Evolutionary conservation across 2,797 vertebrate genomes (phyloP), one percentile per base, ranked within the genome.

Genomic region (Adrianichthys oophorus): DNA sequence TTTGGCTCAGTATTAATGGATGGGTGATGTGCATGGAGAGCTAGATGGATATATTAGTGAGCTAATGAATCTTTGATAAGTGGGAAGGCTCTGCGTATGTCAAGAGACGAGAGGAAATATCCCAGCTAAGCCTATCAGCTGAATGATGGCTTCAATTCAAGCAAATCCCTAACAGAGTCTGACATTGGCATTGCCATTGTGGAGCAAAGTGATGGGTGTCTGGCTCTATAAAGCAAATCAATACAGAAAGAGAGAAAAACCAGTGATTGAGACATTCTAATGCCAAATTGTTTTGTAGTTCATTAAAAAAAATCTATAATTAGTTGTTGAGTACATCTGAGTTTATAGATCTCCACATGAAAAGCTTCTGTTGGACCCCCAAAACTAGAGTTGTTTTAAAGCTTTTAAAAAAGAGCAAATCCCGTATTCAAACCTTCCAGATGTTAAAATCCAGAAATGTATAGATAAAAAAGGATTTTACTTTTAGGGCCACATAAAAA

Each of bases 11-110:
- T 76, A 70, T 84, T 87, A 89, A 90, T 84, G 83, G 87, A 79
- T 16, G 54, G 68, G 37, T 46, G 64, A 84, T 78, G 78, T 82
- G 80, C 62, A 70, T 56, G 70, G 73, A 74, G 74, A 69, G 70
- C 73, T 65, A 65, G 79, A 85, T 85, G 82, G 85, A 81, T 88
- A 67, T 85, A 85, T 89, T 87, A 83, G 81, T 19, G 69, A 65
- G 83, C 79, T 87, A 83, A 89, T 88, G 82, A 84, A 86, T 86
- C 81, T 89, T 88, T 88, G 80, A 89, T 89, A 84, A 88, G 82
- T 72, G 70, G 74, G 76, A 82, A 85, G 73, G 76, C 76, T 82
- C 72, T 74, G 65, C 54, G 66, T 52, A 66, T 65, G 73, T 80
- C 74, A 50, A 45, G 82, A 85, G 80, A 83, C 64, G 59, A 65